A percentile compares a stretch with the other conserved stretches of the same genome.
These are phyloP conservation scores for Metalampra italica DNA, from an alignment of 2,888 invertebrate genomes.

Conservation along the genomic window DNA sequence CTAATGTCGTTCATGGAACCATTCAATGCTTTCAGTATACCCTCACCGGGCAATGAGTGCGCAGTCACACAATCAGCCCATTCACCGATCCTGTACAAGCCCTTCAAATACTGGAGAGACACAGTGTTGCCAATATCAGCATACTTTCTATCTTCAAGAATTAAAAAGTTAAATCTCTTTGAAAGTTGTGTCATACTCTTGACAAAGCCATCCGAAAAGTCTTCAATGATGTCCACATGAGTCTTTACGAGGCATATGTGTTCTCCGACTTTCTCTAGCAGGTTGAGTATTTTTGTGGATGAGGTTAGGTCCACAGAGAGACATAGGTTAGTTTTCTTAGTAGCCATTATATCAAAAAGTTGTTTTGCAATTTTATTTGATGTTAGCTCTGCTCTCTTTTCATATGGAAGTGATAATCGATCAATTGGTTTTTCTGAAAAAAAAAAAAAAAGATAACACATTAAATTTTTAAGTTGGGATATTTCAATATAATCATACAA, in stretches of 20 bases:
- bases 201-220: slow-evolving; percentile 84
- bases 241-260: slow-evolving; percentile 93
- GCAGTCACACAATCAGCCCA: slow-evolving; percentile 97
- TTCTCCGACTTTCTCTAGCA: slow-evolving; percentile 88
- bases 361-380: slow-evolving; percentile 80
- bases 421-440: slow-evolving; percentile 48
- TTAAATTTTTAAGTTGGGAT: background rate
- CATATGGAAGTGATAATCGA: slow-evolving; percentile 79
- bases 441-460: background rate
- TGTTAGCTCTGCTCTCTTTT: slow-evolving; percentile 77
- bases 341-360: slow-evolving; percentile 87
- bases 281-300: slow-evolving; percentile 82
- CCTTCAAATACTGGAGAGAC: slow-evolving; percentile 88
- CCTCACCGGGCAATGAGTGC: slow-evolving; percentile 91
- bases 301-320: slow-evolving; percentile 92
- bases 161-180: slow-evolving; percentile 87
- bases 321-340: slow-evolving; percentile 93
- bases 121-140: slow-evolving; percentile 98
- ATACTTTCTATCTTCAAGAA: slow-evolving; percentile 98
- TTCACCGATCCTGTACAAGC: slow-evolving; percentile 84
- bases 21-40: slow-evolving; percentile 80
- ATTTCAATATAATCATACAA: background rate
- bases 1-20: no score
- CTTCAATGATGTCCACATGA: slow-evolving; percentile 92
- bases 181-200: slow-evolving; percentile 82